phyloP scores from a whole-genome alignment of 2,797 vertebrate genomes.

The Graptemys geographica region DNA sequence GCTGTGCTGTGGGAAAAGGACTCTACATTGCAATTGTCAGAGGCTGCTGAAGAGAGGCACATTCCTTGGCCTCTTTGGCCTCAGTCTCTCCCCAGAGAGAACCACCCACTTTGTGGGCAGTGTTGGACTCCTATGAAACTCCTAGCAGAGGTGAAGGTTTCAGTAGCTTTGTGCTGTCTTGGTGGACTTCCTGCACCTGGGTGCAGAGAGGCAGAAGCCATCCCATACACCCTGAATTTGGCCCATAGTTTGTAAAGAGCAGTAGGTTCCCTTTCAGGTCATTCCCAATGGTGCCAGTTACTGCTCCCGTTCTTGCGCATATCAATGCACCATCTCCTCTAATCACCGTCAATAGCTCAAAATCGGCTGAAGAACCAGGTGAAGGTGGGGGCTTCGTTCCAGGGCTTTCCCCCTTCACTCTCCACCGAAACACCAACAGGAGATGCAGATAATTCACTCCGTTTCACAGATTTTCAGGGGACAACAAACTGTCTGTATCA shows the following conservation, averaged over 20 bases:
- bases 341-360: background rate
- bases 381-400: constrained; percentile 23
- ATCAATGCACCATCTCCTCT: background rate
- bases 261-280: background rate
- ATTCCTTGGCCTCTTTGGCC: background rate
- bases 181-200: background rate
- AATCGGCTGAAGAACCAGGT: background rate
- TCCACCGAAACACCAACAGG: constrained; percentile 6
- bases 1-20: background rate
- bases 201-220: background rate
- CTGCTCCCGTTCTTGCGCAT: background rate
- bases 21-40: background rate
- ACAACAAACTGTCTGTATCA: background rate
- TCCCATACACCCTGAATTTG: background rate
- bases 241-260: background rate
- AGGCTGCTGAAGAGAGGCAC: background rate
- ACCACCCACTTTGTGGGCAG: fast-evolving
- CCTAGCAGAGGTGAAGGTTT: background rate
- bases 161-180: background rate
- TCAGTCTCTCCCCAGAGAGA: background rate
- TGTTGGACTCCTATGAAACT: background rate
- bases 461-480: background rate
- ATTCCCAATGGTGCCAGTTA: background rate
- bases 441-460: background rate
- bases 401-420: background rate